Evolutionary conservation across 2,888 invertebrate species (phyloP).

Genomic region (Smittia sp.): DNA sequence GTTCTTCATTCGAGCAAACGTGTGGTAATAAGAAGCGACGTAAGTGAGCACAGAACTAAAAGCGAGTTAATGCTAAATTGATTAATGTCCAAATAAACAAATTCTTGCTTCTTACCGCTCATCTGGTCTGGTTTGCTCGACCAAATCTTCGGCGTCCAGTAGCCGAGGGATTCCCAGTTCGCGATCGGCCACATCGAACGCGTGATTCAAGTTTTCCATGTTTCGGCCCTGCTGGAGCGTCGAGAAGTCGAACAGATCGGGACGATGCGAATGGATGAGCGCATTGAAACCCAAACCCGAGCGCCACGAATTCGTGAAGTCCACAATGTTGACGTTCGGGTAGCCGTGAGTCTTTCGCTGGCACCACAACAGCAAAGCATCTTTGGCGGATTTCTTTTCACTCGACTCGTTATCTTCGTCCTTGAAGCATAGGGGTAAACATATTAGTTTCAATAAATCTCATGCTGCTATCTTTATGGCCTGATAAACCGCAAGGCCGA

Average conservation of each 20-base stretch:
- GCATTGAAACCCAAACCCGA: slow-evolving; percentile 97
- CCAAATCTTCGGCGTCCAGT: slow-evolving; percentile 88
- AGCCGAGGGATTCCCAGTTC: slow-evolving; percentile 88
- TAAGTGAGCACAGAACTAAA: slow-evolving; percentile 97
- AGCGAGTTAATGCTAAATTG: neutral
- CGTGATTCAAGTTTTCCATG: slow-evolving; percentile 95
- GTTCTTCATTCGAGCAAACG: slow-evolving; percentile 98
- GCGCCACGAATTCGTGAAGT: slow-evolving; percentile 92
- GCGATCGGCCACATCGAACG: slow-evolving; percentile 91
- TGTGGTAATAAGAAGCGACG: slow-evolving; percentile 98
- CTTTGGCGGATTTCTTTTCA: slow-evolving; percentile 98
- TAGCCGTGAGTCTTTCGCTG: slow-evolving; percentile 97
- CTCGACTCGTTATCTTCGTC: slow-evolving; percentile 95
- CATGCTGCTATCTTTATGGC: neutral
- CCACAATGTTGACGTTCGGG: slow-evolving; percentile 81
- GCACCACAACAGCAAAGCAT: slow-evolving; percentile 96
- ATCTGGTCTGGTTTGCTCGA: slow-evolving; percentile 90
- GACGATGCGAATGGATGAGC: slow-evolving; percentile 95
- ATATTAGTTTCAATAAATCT: no score
- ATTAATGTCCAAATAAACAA: neutral
- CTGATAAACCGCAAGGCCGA: neutral
- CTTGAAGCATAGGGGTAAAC: slow-evolving; percentile 53
- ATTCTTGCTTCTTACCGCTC: slow-evolving; percentile 57
- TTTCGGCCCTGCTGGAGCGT: slow-evolving; percentile 76
- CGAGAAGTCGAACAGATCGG: slow-evolving; percentile 89